Percentiles rank a stretch among this genome's conserved stretches.
These are phyloP conservation scores for Trissonchulus latispiculum DNA, from an alignment of 2,888 invertebrate species.

Conservation along the genomic window DNA sequence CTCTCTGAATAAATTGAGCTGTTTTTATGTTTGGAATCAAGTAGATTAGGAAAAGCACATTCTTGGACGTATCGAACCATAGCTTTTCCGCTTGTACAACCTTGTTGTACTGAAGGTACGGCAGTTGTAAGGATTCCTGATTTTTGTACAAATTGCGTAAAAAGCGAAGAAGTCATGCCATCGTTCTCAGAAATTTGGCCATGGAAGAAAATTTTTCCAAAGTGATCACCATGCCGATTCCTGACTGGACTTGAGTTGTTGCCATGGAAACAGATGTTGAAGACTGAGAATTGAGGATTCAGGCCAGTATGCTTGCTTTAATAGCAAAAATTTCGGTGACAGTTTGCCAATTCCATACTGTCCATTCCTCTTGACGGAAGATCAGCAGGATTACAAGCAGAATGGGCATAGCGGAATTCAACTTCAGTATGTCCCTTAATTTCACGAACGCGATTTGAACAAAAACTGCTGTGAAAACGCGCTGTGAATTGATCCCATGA, in stretches of 20 bases:
- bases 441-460: slow-evolving; percentile 5
- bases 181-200: background rate
- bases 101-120: no score
- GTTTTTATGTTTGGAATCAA: background rate
- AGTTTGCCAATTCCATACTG: background rate
- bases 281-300: no score
- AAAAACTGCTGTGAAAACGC: background rate
- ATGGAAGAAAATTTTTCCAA: background rate
- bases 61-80: background rate
- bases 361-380: background rate
- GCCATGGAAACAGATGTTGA: background rate
- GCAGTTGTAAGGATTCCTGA: no score
- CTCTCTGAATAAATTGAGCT: background rate
- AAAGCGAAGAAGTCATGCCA: background rate
- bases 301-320: background rate
- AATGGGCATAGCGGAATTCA: background rate
- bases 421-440: background rate
- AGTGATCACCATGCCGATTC: background rate
- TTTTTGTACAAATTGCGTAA: background rate
- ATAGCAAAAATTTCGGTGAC: background rate
- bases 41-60: background rate
- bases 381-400: slow-evolving; percentile 32
- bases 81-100: background rate
- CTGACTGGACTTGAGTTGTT: background rate
- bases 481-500: background rate